Percentiles rank a stretch among this genome's conserved stretches.
These are phyloP conservation scores for Ochropleura plecta DNA, from an alignment of 2,888 invertebrate species.

Conservation along the genomic window DNA sequence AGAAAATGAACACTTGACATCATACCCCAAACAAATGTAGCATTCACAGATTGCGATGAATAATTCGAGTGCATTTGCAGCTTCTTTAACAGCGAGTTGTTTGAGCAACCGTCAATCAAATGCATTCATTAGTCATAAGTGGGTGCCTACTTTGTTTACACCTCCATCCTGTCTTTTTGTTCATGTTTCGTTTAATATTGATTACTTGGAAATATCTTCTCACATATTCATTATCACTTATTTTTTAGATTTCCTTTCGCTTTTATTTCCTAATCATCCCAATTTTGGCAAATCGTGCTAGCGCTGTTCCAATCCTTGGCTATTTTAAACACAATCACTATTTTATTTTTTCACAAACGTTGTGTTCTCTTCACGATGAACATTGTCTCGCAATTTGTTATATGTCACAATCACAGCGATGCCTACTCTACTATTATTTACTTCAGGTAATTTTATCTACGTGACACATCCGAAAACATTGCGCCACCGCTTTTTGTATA, in stretches of 20 bases:
- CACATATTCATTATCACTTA: neutral
- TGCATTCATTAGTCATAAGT: constrained; percentile 4
- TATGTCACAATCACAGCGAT: constrained; percentile 74
- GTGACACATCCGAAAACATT: constrained; percentile 76
- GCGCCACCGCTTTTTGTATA: constrained; percentile 62
- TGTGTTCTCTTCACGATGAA: constrained; percentile 56
- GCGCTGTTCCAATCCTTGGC: neutral
- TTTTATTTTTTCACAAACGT: constrained; percentile 65
- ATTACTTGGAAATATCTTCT: neutral
- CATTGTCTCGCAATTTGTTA: constrained; percentile 67
- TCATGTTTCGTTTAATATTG: neutral
- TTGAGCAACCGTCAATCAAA: constrained; percentile 2
- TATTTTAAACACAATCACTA: constrained; percentile 15
- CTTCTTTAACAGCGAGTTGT: constrained; percentile 1
- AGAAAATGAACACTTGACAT: neutral
- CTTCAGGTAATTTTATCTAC: constrained; percentile 71
- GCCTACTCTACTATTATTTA: constrained; percentile 67
- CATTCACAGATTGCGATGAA: constrained; percentile 5
- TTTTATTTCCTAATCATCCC: neutral
- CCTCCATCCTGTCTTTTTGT: neutral
- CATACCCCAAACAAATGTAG: constrained; percentile 6
- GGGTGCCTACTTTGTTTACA: constrained; percentile 2
- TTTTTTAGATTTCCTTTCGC: neutral
- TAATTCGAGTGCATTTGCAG: constrained; percentile 17
- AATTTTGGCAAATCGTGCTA: neutral